Base-by-base conservation (phyloP, 1,140 invertebrate species). In the Drosophila setifemur region DNA sequence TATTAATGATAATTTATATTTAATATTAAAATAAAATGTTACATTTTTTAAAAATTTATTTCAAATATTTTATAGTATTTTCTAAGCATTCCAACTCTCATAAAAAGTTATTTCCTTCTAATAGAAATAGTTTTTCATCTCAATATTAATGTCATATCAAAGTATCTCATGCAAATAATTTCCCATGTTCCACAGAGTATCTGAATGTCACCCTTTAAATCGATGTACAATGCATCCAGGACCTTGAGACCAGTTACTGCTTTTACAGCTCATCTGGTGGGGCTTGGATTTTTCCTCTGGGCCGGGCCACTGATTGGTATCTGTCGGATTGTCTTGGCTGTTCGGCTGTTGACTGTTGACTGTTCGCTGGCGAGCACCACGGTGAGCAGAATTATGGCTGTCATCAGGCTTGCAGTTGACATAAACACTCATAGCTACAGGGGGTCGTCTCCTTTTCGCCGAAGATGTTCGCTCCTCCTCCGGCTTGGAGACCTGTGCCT, bases 371-470 rank as follows among this genome's bases (percentile, higher is more conserved):
- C n/a, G n/a, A n/a, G n/a, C n/a, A n/a, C 28, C 8, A 35, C 44
- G 29, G 73, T 31, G 49, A 55, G 55, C 68, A 83, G 78, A 82
- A 83, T 82, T 82, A 79, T 79, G 72, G 67, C 81, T 86, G 81
- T 85, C 75, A 86, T 85, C 81, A 79, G 74, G 50, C 60, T 63
- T 75, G 75, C 71, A 81, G 75, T 86, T 85, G 79, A 85, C 79
- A 86, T 86, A 85, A 85, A 81, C 81, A 85, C 61, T 86, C 75
- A 85, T 69, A 70, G 64, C 81, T 66, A 28, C 72, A 86, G 81
- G 81, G 81, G 75, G 81, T 86, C 74, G 48, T 70, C 67, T 61
- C 52, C 26, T 45, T 67, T 70, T 64, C 44, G 33, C 23, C 50
- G 37, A 28, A 7, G 28, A 19, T 8, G 33, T 37, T 58, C 52